phyloP scores from a whole-genome alignment of 2,888 invertebrate species.

The Neelides folsomi region DNA sequence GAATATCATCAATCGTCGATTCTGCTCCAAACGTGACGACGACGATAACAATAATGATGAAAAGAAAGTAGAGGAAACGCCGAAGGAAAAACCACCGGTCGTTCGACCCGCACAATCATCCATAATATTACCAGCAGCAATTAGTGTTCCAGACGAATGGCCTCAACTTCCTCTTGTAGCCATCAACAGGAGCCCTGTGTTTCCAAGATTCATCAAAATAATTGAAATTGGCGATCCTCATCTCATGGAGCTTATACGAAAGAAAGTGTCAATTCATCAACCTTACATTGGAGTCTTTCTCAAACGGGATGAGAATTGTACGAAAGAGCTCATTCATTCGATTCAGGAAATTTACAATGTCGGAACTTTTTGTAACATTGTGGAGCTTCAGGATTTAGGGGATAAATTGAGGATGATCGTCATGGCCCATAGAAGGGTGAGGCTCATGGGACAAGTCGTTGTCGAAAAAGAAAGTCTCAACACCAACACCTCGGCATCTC shows the following conservation, averaged over 20 bases:
- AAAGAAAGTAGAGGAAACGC: background rate
- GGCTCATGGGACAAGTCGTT: conserved; percentile 62
- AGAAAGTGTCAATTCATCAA: conserved; percentile 88
- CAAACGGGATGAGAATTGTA: conserved; percentile 80
- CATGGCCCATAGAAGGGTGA: conserved; percentile 82
- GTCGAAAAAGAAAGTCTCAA: conserved; percentile 44
- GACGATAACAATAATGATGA: too few species aligned
- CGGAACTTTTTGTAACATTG: conserved; percentile 95
- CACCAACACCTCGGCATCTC: conserved; percentile 2
- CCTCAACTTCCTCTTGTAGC: conserved; percentile 92
- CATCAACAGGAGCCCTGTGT: conserved; percentile 85
- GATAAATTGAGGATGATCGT: conserved; percentile 79
- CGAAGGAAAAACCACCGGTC: background rate
- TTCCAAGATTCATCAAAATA: conserved; percentile 94
- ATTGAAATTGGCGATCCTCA: conserved; percentile 80
- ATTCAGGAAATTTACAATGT: conserved; percentile 74
- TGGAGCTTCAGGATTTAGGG: conserved; percentile 90
- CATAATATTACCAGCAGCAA: conserved; percentile 59
- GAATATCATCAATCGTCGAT: too few species aligned
- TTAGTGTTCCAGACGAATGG: conserved; percentile 90
- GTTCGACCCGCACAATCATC: conserved; percentile 2
- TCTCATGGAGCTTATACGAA: conserved; percentile 73
- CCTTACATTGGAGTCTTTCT: conserved; percentile 96
- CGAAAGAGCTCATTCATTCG: conserved; percentile 67
- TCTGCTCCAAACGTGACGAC: too few species aligned